These are phyloP conservation scores for Sceloporus tristichus DNA, from an alignment of 2,113 vertebrate genomes.

Conservation along the genomic window DNA sequence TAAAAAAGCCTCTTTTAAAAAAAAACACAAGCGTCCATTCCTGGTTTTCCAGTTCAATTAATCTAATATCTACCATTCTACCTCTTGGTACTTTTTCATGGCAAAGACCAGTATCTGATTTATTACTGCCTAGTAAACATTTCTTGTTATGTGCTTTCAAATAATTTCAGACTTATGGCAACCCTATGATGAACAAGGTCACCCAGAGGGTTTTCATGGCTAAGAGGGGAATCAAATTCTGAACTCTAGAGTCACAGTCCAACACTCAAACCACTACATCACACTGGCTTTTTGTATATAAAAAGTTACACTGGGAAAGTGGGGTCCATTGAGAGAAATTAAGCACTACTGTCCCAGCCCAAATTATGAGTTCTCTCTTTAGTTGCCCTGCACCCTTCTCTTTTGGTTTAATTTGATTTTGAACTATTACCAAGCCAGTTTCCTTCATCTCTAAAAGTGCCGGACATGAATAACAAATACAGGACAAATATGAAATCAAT, in stretches of 20 bases:
- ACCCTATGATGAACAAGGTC: too few relatives aligned
- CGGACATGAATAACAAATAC: slow-evolving; percentile 66
- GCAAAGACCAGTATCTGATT: background rate
- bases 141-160: too few relatives aligned
- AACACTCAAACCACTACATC: too few relatives aligned
- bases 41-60: slow-evolving; percentile 41
- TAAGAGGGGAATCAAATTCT: too few relatives aligned
- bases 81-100: background rate
- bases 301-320: background rate
- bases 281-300: too few relatives aligned
- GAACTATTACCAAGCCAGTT: slow-evolving; percentile 70
- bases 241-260: too few relatives aligned
- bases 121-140: slow-evolving; percentile 29
- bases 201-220: too few relatives aligned
- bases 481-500: slow-evolving; percentile 57
- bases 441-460: slow-evolving; percentile 60
- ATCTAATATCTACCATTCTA: slow-evolving; percentile 20
- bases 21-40: background rate
- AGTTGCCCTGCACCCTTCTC: slow-evolving; percentile 51
- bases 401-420: slow-evolving; percentile 73
- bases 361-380: slow-evolving; percentile 48
- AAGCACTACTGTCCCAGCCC: slow-evolving; percentile 35
- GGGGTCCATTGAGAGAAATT: background rate
- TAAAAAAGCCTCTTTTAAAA: background rate
- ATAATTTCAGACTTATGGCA: too few relatives aligned